These are phyloP conservation scores for Spilogale gracilis DNA, from an alignment of 2,113 vertebrate species.

Conservation along the genomic window DNA sequence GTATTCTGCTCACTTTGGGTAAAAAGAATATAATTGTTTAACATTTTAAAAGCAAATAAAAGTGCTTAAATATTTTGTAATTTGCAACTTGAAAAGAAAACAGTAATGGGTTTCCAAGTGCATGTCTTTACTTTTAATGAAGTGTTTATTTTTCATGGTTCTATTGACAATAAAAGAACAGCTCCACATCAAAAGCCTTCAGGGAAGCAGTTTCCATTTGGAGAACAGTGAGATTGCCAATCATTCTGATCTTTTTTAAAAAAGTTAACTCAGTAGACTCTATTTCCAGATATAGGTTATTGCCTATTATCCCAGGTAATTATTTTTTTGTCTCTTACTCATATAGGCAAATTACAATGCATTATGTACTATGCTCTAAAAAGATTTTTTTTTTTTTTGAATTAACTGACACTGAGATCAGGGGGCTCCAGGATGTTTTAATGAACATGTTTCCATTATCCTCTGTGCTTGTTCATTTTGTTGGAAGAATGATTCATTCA, in stretches of 20 bases:
- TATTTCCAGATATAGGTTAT: constrained; percentile 70
- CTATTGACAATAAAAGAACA: constrained; percentile 80
- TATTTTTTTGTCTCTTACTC: constrained; percentile 62
- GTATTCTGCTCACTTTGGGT: constrained; percentile 46
- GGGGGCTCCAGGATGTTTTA: constrained; percentile 72
- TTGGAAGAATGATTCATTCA: constrained; percentile 78
- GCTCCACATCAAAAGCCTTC: constrained; percentile 78
- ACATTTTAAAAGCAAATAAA: constrained; percentile 78
- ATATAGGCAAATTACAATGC: constrained; percentile 69
- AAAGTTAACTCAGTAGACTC: constrained; percentile 63
- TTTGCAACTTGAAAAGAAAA: constrained; percentile 82
- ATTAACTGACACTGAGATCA: constrained; percentile 73
- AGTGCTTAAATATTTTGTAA: constrained; percentile 77
- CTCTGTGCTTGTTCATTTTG: constrained; percentile 77
- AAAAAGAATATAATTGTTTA: constrained; percentile 77
- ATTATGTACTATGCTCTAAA: constrained; percentile 60
- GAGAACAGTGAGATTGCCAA: constrained; percentile 75
- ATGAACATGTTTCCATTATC: constrained; percentile 80
- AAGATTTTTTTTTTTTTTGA: not conserved
- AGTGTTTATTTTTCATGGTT: constrained; percentile 81
- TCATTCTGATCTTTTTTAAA: constrained; percentile 63
- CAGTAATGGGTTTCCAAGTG: constrained; percentile 79
- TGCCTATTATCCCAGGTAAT: constrained; percentile 75
- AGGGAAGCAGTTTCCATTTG: constrained; percentile 74
- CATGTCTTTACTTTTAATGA: constrained; percentile 82